Conservation (phyloP, 2,113 vertebrate species). For the Apaloderma vittatum region DNA sequence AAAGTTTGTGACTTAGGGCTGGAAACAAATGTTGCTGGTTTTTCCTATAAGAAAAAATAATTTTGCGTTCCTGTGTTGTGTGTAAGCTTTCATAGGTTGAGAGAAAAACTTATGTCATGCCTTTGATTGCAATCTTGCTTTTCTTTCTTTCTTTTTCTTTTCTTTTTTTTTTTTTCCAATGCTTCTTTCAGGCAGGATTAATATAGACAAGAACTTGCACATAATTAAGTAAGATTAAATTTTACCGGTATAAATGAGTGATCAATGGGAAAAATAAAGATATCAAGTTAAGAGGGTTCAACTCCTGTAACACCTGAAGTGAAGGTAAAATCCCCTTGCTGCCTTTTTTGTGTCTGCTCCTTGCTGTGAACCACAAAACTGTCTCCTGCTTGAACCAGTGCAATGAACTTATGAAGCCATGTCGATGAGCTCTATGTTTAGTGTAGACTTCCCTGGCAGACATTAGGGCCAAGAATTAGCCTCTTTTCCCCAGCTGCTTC, state of each 20-base stretch:
- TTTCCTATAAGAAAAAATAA: not conserved
- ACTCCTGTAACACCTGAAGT: not conserved
- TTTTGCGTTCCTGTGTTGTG: not conserved
- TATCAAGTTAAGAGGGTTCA: not conserved
- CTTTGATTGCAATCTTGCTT: not conserved
- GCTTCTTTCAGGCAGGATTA: not conserved
- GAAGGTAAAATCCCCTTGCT: constrained; percentile 23
- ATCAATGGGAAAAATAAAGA: not conserved
- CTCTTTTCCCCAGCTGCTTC: not conserved
- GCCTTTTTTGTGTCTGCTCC: not conserved
- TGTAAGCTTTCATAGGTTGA: not conserved
- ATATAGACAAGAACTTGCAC: not conserved
- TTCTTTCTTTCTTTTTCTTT: not conserved
- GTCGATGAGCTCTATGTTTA: not conserved
- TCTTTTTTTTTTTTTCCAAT: not conserved
- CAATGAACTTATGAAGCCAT: not conserved
- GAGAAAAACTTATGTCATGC: not conserved
- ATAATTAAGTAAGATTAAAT: not conserved
- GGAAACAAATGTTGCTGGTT: not conserved
- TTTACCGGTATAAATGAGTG: not conserved
- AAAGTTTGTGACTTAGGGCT: not conserved
- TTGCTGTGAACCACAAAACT: not conserved
- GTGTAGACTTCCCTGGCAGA: not conserved
- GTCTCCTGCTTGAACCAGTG: not conserved
- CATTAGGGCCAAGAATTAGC: not conserved